These are phyloP conservation scores for Motacilla tschutschensis DNA, from an alignment of 2,113 vertebrate genomes.

Conservation along the genomic window DNA sequence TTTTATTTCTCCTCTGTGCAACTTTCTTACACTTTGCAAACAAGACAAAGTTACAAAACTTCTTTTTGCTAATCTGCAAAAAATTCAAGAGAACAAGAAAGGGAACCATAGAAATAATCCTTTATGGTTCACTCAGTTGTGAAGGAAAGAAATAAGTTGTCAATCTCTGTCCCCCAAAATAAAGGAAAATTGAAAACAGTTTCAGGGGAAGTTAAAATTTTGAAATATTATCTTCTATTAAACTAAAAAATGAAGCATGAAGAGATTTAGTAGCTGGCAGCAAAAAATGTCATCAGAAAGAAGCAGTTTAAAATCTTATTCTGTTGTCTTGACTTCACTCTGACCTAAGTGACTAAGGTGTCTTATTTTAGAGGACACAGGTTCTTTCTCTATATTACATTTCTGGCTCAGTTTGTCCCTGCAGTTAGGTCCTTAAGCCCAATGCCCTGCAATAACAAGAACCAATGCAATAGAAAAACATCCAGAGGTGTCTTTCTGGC, in stretches of 20 bases:
- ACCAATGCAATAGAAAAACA: not conserved
- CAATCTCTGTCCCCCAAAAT: not conserved
- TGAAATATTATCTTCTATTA: not conserved
- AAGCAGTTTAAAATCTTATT: not conserved
- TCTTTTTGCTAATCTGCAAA: not conserved
- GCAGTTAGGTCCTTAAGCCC: not conserved
- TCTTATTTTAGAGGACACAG: not conserved
- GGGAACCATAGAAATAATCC: not conserved
- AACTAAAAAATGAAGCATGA: not conserved
- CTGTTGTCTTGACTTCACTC: not conserved
- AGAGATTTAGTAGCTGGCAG: not conserved
- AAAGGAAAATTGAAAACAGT: not conserved
- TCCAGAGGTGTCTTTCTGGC: not conserved
- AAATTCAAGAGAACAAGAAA: not conserved
- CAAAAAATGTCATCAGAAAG: not conserved
- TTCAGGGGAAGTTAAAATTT: not conserved
- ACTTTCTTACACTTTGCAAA: not conserved
- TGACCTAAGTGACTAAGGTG: accelerated
- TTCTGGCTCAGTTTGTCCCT: not conserved
- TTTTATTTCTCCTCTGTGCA: not conserved
- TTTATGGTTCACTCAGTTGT: not conserved
- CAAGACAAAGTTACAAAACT: not conserved
- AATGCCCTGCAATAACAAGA: not conserved
- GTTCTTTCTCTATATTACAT: not conserved
- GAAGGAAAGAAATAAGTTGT: not conserved